Conservation (phyloP, 2,113 vertebrate genomes). For the Willisornis vidua region DNA sequence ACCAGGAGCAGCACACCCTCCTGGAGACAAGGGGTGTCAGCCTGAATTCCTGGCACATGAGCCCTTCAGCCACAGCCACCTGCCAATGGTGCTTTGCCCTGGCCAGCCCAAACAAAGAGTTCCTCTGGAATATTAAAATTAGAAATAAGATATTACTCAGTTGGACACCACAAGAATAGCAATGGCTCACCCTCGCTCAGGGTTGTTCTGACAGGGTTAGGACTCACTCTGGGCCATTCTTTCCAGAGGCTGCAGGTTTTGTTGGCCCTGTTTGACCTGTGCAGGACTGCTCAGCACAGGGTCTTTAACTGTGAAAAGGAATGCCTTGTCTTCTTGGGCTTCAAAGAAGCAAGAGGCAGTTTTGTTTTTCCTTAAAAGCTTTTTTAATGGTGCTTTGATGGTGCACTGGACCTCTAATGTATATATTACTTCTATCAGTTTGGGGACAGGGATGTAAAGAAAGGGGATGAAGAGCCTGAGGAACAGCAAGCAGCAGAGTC, state of each 20-base stretch:
- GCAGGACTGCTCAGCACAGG: neutral
- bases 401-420: neutral
- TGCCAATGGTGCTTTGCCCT: conserved; percentile 21
- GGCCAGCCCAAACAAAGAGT: conserved; percentile 63
- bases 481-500: neutral
- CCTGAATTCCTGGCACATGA: conserved; percentile 56
- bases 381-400: neutral
- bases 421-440: neutral
- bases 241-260: neutral
- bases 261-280: neutral
- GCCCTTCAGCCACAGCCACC: neutral
- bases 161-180: neutral
- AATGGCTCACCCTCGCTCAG: neutral
- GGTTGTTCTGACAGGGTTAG: neutral
- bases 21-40: neutral
- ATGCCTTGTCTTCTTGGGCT: neutral
- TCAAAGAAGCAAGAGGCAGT: neutral
- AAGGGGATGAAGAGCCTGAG: neutral
- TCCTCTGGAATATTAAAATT: conserved; percentile 54
- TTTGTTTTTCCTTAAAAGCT: neutral
- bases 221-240: neutral
- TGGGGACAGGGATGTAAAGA: neutral
- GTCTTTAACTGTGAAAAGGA: neutral
- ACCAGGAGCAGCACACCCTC: neutral
- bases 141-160: conserved; percentile 42